Conservation (phyloP, 2,797 vertebrate genomes). For the Hypotaenidia philippensis region DNA sequence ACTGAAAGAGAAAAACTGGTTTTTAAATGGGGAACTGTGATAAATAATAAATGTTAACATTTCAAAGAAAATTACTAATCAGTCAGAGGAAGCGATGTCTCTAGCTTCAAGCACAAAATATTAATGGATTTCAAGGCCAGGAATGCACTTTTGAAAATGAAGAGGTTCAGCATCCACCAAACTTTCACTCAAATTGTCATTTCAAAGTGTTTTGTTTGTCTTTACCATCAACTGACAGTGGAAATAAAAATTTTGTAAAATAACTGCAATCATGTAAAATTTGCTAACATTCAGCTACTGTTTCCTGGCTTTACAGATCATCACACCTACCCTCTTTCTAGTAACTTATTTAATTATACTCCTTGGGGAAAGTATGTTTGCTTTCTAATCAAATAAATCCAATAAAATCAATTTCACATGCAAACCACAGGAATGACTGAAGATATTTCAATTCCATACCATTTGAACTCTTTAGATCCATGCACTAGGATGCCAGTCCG, state of each 20-base stretch:
- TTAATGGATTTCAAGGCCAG: neutral
- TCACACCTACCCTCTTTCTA: neutral
- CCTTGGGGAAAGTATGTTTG: neutral
- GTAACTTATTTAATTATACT: neutral
- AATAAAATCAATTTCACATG: constrained; percentile 13
- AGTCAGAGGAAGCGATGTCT: neutral
- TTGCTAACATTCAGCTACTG: neutral
- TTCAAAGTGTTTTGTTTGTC: neutral
- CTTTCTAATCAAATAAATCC: neutral
- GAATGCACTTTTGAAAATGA: neutral
- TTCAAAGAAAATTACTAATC: constrained; percentile 52
- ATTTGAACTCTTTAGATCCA: neutral
- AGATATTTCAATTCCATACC: neutral
- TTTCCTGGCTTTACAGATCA: neutral
- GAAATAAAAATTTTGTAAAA: neutral
- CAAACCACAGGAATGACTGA: neutral
- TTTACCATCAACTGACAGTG: neutral
- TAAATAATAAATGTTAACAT: constrained; percentile 57
- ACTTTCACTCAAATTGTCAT: neutral
- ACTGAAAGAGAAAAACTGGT: neutral
- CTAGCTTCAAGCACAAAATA: constrained; percentile 7
- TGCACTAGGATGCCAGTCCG: neutral
- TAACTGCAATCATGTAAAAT: neutral
- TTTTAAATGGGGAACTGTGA: constrained; percentile 19
- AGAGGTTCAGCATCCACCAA: neutral